Conservation (phyloP, 2,113 vertebrate genomes). For the Pseudopodoces humilis region DNA sequence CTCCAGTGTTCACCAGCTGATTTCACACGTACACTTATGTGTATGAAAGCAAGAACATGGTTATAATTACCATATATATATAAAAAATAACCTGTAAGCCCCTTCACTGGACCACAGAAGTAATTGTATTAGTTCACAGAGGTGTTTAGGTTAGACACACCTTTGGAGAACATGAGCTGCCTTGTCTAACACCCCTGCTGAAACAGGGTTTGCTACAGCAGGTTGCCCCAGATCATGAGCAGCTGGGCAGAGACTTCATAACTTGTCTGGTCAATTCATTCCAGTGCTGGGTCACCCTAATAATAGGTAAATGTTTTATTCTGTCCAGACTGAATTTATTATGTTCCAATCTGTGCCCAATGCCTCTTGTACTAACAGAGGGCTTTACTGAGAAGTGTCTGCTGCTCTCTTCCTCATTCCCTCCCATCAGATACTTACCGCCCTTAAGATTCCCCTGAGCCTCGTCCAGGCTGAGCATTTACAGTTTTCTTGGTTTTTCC, state of each 20-base stretch:
- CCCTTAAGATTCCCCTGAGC: neutral
- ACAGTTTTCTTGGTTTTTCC: neutral
- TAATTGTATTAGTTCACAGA: neutral
- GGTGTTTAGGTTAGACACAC: neutral
- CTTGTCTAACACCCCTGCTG: neutral
- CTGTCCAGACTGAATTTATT: neutral
- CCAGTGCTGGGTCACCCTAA: neutral
- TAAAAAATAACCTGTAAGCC: neutral
- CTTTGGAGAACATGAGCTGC: neutral
- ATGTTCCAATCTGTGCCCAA: neutral
- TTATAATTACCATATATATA: neutral
- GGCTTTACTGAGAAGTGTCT: neutral
- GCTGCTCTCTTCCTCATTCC: neutral
- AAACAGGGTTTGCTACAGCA: neutral
- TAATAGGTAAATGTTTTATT: neutral
- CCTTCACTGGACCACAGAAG: neutral
- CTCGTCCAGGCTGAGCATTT: neutral
- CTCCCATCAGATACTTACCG: neutral
- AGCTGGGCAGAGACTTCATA: neutral
- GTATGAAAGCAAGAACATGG: neutral
- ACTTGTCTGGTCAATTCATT: neutral
- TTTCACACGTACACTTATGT: neutral
- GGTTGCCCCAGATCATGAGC: neutral
- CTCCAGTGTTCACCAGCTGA: neutral
- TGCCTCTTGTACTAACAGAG: neutral